A percentile compares a stretch with the other conserved stretches of the same genome.
These are phyloP conservation scores for Paracentrotus lividus DNA, from an alignment of 53 echinoderm and acorn worm genomes.

Conservation along the genomic window DNA sequence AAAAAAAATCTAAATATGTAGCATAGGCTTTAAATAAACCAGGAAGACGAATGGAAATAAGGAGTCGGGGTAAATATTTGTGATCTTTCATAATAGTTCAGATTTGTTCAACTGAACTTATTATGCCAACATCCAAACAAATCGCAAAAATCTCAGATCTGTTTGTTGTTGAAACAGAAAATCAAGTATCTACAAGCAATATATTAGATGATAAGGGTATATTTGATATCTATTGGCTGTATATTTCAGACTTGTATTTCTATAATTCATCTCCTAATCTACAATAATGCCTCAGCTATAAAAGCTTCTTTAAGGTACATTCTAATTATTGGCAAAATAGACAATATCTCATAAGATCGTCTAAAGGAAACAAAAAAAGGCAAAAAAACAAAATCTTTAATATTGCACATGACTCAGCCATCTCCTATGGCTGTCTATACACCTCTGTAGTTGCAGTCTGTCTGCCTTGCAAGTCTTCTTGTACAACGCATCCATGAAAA, in stretches of 20 bases:
- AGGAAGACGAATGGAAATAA: not conserved
- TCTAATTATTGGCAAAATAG: not conserved
- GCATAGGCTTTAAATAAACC: not conserved
- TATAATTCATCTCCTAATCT: not conserved
- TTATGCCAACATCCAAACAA: no score
- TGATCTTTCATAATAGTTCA: not conserved
- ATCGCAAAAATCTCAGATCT: not conserved
- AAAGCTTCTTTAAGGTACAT: not conserved
- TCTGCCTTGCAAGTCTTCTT: constrained; percentile 42
- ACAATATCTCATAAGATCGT: no score
- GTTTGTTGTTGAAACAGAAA: not conserved
- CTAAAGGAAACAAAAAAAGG: no score
- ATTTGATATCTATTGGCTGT: not conserved
- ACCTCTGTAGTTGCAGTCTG: constrained; percentile 47
- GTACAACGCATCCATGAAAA: constrained; percentile 31
- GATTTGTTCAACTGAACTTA: not conserved
- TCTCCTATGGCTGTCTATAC: constrained; percentile 46
- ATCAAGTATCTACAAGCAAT: not conserved
- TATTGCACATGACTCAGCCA: constrained; percentile 61
- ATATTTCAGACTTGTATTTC: constrained; percentile 33
- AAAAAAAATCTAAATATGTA: not conserved
- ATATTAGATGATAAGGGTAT: not conserved
- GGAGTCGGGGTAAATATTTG: not conserved
- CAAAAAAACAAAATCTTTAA: not conserved
- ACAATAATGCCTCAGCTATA: constrained; percentile 16